These are phyloP conservation scores for Pectinophora gossypiella DNA, from an alignment of 1,140 invertebrate species.

Conservation along the genomic window DNA sequence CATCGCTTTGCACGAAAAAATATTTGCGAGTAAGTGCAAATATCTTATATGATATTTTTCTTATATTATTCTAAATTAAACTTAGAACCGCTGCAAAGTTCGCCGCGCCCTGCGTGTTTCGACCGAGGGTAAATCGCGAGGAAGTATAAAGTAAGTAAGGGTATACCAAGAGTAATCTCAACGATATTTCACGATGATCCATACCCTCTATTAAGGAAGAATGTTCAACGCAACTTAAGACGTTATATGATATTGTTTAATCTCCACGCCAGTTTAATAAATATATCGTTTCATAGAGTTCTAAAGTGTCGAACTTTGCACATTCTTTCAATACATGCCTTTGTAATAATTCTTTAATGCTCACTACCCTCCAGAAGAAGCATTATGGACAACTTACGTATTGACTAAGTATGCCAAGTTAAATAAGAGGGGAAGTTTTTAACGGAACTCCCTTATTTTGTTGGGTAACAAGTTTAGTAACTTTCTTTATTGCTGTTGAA, in stretches of 20 bases:
- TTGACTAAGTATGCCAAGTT: no score
- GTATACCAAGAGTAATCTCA: slow-evolving; percentile 1
- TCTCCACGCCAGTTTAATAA: background rate
- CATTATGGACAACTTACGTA: no score
- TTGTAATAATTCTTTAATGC: no score
- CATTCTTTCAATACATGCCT: background rate
- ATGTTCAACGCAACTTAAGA: background rate
- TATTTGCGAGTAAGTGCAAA: no score
- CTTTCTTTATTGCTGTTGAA: no score
- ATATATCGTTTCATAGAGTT: background rate
- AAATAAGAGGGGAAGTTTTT: no score
- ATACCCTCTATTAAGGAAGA: slow-evolving; percentile 3
- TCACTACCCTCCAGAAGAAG: no score
- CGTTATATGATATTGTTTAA: slow-evolving; percentile 3
- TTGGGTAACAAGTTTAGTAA: no score
- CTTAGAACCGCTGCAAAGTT: background rate
- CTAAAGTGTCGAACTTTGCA: background rate
- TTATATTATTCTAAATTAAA: no score
- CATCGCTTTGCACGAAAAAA: no score
- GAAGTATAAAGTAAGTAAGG: background rate
- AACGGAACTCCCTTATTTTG: no score
- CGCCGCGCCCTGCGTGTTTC: background rate
- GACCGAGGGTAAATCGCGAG: background rate
- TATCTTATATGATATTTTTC: no score
- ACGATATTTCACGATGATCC: slow-evolving; percentile 6